A percentile compares a stretch with the other conserved stretches of the same genome.
phyloP scores from a whole-genome alignment of 2,113 vertebrate species.

The Ailurus styani region DNA sequence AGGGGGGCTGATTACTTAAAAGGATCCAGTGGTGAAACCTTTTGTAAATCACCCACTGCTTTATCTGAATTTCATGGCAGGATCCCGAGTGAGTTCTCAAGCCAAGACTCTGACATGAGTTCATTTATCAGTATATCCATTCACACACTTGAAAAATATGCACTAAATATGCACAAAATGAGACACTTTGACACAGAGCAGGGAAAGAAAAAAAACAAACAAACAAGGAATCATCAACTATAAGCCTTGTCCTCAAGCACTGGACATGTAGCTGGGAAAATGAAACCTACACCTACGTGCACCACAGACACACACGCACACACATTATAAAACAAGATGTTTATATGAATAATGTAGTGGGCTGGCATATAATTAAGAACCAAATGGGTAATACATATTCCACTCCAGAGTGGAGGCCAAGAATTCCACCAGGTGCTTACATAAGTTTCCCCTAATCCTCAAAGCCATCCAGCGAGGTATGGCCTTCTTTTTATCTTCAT shows the following conservation, averaged over 20 bases:
- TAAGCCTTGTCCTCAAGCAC: neutral
- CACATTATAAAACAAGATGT: neutral
- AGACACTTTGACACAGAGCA: neutral
- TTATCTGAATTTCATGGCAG: slow-evolving; percentile 22
- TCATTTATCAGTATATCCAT: neutral
- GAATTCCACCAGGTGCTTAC: neutral
- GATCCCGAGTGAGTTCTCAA: neutral
- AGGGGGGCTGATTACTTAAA: slow-evolving; percentile 43
- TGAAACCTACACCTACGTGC: neutral
- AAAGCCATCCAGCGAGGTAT: neutral
- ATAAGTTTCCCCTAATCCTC: neutral
- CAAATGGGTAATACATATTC: neutral
- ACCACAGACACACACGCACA: neutral
- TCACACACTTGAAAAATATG: neutral
- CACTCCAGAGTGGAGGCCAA: neutral
- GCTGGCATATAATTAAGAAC: neutral
- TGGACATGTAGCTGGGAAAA: neutral
- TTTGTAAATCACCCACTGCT: slow-evolving; percentile 43
- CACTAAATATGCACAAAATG: neutral
- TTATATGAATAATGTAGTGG: neutral
- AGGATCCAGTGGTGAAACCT: slow-evolving; percentile 40
- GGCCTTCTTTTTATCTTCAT: neutral
- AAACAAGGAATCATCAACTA: neutral
- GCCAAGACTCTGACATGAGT: neutral
- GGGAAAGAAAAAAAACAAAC: neutral